These are phyloP conservation scores for Prionailurus bengalensis DNA, from an alignment of 2,113 vertebrate species.

Conservation along the genomic window DNA sequence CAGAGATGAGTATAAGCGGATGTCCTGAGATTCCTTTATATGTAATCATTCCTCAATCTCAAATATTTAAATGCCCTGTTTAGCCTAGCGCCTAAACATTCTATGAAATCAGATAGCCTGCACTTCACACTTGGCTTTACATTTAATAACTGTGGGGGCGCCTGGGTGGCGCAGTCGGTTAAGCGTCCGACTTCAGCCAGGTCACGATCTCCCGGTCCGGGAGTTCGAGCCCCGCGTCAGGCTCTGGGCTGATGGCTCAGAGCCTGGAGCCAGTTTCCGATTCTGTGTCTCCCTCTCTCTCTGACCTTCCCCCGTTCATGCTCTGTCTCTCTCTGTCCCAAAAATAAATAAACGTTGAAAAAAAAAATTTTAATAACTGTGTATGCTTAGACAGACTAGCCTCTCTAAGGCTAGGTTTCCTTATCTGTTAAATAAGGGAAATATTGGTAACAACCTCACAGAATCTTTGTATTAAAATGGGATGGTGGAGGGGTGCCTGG, in stretches of 20 bases:
- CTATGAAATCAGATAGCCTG: background rate
- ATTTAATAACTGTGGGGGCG: background rate
- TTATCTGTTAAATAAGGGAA: background rate
- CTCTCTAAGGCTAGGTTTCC: background rate
- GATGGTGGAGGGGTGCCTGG: background rate
- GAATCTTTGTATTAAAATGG: background rate
- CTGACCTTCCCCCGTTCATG: too few species aligned
- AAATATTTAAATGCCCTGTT: background rate
- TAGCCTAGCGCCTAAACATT: background rate
- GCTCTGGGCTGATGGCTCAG: too few species aligned
- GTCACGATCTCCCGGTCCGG: too few species aligned
- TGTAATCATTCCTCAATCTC: constrained; percentile 27
- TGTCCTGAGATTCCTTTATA: background rate
- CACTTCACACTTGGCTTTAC: background rate
- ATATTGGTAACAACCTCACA: background rate
- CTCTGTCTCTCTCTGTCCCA: too few species aligned
- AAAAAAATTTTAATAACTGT: background rate
- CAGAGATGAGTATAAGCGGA: background rate
- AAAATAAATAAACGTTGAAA: too few species aligned
- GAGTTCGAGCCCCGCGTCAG: too few species aligned
- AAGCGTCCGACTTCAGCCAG: too few species aligned
- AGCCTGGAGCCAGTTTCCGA: too few species aligned
- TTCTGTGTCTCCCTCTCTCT: too few species aligned
- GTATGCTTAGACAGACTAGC: background rate
- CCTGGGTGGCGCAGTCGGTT: too few species aligned